Conservation (phyloP, 2,888 invertebrate genomes). For the Spilosoma lubricipeda region DNA sequence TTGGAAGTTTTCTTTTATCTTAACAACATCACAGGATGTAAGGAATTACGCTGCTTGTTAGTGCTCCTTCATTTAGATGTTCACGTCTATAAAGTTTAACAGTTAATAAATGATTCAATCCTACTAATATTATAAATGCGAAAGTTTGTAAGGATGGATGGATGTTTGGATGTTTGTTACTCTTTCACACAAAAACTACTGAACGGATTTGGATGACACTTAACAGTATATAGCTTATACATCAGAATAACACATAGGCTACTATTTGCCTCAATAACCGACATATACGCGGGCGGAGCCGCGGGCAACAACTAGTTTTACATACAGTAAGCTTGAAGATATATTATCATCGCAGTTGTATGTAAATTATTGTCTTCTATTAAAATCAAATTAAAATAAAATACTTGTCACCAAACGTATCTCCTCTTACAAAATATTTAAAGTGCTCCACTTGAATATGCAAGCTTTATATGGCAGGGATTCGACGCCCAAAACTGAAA, state of each 20-base stretch:
- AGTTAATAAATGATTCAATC: background rate
- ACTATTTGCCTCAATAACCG: no score
- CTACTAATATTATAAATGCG: background rate
- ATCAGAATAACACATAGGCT: no score
- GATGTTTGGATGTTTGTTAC: no score
- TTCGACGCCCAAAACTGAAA: conserved; percentile 44
- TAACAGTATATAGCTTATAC: no score
- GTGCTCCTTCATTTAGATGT: background rate
- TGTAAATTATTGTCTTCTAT: background rate
- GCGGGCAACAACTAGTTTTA: no score
- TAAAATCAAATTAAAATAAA: background rate
- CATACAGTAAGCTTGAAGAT: background rate
- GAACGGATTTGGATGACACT: no score
- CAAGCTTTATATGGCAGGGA: conserved; percentile 14
- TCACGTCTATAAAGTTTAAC: background rate
- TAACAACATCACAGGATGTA: no score
- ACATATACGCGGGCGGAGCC: no score
- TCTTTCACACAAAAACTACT: no score
- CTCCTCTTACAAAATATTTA: conserved; percentile 8
- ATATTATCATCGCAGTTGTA: background rate
- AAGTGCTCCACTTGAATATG: conserved; percentile 18
- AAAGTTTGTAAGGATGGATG: no score
- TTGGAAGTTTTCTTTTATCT: no score
- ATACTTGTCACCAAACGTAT: conserved; percentile 4
- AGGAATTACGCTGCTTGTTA: background rate